These are phyloP conservation scores for Sminthopsis crassicaudata DNA, from an alignment of 2,113 vertebrate species.

Conservation along the genomic window DNA sequence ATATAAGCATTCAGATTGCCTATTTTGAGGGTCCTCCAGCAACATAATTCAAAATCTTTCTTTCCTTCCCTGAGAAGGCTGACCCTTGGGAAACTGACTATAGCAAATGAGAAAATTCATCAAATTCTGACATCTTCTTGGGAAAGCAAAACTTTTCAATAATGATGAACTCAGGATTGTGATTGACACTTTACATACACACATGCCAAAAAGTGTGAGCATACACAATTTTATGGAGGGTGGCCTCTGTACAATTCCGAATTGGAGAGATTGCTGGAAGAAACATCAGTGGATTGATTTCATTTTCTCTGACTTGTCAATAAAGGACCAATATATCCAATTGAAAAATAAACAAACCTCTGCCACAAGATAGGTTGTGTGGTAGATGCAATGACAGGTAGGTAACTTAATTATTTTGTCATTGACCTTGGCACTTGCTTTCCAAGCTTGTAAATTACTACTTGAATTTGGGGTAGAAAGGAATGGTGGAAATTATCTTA, in stretches of 20 bases:
- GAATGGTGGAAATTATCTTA: not conserved
- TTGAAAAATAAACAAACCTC: not conserved
- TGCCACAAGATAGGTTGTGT: conserved; percentile 10
- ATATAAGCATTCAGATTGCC: not conserved
- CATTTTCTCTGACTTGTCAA: conserved; percentile 29
- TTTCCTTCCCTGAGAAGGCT: not conserved
- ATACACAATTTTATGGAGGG: not conserved
- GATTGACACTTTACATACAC: not conserved
- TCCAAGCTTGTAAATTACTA: not conserved
- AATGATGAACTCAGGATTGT: not conserved
- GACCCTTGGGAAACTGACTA: not conserved
- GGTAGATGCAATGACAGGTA: not conserved
- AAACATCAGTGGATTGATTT: not conserved
- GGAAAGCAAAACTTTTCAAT: not conserved
- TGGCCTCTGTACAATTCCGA: not conserved
- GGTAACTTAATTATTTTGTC: not conserved
- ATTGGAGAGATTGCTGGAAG: not conserved
- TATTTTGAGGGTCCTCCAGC: not conserved
- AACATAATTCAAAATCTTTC: not conserved
- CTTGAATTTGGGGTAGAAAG: not conserved
- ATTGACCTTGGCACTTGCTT: conserved; percentile 10
- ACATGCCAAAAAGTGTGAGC: not conserved
- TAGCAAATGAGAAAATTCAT: conserved; percentile 14
- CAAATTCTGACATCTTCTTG: not conserved
- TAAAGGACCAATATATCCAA: not conserved